These are phyloP conservation scores for Crotalus tigris DNA, from an alignment of 2,113 vertebrate genomes.

Conservation along the genomic window DNA sequence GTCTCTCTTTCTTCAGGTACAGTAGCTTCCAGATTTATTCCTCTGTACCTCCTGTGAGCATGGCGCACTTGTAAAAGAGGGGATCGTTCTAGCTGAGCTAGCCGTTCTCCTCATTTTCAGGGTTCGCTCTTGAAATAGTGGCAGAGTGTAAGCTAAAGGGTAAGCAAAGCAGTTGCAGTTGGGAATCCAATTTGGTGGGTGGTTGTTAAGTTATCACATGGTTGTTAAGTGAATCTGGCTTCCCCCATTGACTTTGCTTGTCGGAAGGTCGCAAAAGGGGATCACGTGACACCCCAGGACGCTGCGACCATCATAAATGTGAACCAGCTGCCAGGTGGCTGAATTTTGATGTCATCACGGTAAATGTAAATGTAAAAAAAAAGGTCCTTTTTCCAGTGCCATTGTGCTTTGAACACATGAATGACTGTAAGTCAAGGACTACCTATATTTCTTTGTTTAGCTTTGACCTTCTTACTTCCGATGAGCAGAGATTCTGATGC, in stretches of 20 bases:
- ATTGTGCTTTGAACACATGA: neutral
- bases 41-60: neutral
- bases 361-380: neutral
- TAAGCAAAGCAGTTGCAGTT: neutral
- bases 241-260: no score
- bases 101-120: neutral
- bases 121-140: neutral
- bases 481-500: no score
- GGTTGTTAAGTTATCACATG: no score
- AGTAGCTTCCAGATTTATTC: constrained; percentile 7
- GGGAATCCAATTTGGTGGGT: neutral
- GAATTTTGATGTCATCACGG: no score
- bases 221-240: no score
- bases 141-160: neutral
- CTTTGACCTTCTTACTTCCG: no score
- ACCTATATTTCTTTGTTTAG: no score
- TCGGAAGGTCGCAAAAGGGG: no score
- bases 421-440: no score
- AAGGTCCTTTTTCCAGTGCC: neutral
- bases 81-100: neutral
- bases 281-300: no score
- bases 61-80: neutral
- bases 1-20: constrained; percentile 87
- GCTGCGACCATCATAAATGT: no score
- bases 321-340: no score